Base-by-base conservation (phyloP, 1,140 invertebrate genomes). In the Diorhabda sublineata region DNA sequence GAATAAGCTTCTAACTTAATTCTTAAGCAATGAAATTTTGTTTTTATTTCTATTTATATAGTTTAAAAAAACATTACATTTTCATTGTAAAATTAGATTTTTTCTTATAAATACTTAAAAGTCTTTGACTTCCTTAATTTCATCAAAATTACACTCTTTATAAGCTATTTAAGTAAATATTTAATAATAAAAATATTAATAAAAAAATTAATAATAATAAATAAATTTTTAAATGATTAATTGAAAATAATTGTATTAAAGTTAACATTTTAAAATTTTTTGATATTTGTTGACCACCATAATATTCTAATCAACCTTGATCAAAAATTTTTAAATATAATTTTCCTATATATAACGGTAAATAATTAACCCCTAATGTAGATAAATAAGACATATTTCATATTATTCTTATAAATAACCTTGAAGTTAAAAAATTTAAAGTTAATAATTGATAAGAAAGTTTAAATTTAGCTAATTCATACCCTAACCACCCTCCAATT, bases 61-160 rank as follows among this genome's bases (percentile, higher is more conserved):
- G 83, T 83, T 83, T 82, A 79, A 73, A 71, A 84, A 85, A 83
- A 84, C 81, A 75, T 82, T 83, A 85, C 82, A 84, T 85, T 86
- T 86, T 86, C 84, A 86, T 78, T 84, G 82, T 84, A 85, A 83
- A 82, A 83, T 80, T 81, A 82, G 80, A 75, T n/a, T 58, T 7
- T 57, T 43, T 68, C 67, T 68, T 68, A 63, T 64, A 68, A 68
- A 63, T 68, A 68, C 79, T 82, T 83, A 82, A 81, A 82, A 83
- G 79, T 76, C 74, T 71, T 71, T 63, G 73, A 81, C 79, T 81
- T 78, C 81, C 81, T 76, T 82, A 84, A 85, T 82, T 85, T 84
- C 83, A 86, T 86, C 85, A 87, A 82, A 84, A 82, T 84, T 78
- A 83, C 75, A 77, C 84, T 86, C 83, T 86, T 79, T 74, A 81